phyloP scores from a whole-genome alignment of 2,888 invertebrate species.

The Orthosia gracilis region DNA sequence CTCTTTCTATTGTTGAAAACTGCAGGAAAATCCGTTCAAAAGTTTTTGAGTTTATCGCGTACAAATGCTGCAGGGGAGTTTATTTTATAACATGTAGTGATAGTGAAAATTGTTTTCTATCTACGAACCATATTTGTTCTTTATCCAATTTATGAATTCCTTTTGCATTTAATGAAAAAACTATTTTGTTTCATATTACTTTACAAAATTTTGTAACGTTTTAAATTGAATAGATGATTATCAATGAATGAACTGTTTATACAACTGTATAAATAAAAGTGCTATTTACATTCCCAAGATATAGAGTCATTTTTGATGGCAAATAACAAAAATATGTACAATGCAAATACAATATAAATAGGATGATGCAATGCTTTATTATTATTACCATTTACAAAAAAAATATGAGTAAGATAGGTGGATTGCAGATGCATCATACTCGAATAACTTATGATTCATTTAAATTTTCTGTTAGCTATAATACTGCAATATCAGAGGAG shows the following conservation, averaged over 20 bases:
- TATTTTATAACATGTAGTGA: too few relatives aligned
- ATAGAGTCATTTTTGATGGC: neutral
- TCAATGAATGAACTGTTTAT: neutral
- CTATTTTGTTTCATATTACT: neutral
- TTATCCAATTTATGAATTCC: neutral
- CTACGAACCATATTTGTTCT: neutral
- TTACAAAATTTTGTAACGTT: neutral
- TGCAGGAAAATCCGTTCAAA: too few relatives aligned
- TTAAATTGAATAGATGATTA: constrained; percentile 4
- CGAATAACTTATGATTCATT: neutral
- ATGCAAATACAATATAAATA: neutral
- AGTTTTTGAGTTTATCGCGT: too few relatives aligned
- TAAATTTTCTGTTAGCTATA: neutral
- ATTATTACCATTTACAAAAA: constrained; percentile 1
- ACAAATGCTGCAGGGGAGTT: too few relatives aligned
- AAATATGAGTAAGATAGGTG: neutral
- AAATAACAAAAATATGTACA: constrained; percentile 2
- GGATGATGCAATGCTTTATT: constrained; percentile 9
- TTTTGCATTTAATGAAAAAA: neutral
- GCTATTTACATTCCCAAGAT: constrained; percentile 6
- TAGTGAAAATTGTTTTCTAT: too few relatives aligned
- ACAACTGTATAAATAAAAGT: constrained; percentile 20
- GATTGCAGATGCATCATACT: neutral
- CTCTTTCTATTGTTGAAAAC: too few relatives aligned
- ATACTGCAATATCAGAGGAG: neutral